Evolutionary conservation across 2,113 vertebrate genomes (phyloP).

Genomic region (Plotosus lineatus): DNA sequence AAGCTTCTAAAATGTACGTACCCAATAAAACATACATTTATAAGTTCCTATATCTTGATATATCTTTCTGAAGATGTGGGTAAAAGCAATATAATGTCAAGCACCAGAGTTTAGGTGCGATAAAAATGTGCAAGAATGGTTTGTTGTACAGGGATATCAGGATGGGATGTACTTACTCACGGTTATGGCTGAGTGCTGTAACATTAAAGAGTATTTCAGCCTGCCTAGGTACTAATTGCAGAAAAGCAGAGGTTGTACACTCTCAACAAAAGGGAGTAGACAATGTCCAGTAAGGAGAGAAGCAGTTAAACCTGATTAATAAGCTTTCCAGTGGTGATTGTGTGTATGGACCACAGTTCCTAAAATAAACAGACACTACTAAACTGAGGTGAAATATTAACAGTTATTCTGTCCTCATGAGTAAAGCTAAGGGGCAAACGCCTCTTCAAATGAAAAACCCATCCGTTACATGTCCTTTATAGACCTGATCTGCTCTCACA

Average conservation of each 20-base stretch:
- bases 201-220: slow-evolving; percentile 25
- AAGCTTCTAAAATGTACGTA: no score
- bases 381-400: slow-evolving; percentile 19
- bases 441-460: slow-evolving; percentile 24
- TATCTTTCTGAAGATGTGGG: not conserved
- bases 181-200: slow-evolving; percentile 13
- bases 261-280: slow-evolving; percentile 19
- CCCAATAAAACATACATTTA: no score
- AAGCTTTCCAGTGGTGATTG: slow-evolving; percentile 1
- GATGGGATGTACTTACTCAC: slow-evolving; percentile 7
- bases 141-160: not conserved
- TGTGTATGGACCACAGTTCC: not conserved
- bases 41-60: not conserved
- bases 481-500: slow-evolving; percentile 28
- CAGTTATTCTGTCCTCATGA: slow-evolving; percentile 1
- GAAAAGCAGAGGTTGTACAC: slow-evolving; percentile 7
- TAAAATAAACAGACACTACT: slow-evolving; percentile 28
- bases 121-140: not conserved
- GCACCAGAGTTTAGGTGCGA: not conserved
- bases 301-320: slow-evolving; percentile 30
- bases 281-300: not conserved
- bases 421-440: not conserved
- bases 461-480: slow-evolving; percentile 29
- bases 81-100: not conserved
- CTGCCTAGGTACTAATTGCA: slow-evolving; percentile 14